Conservation (phyloP, 2,888 invertebrate species). For the Nasonovia ribisnigri region DNA sequence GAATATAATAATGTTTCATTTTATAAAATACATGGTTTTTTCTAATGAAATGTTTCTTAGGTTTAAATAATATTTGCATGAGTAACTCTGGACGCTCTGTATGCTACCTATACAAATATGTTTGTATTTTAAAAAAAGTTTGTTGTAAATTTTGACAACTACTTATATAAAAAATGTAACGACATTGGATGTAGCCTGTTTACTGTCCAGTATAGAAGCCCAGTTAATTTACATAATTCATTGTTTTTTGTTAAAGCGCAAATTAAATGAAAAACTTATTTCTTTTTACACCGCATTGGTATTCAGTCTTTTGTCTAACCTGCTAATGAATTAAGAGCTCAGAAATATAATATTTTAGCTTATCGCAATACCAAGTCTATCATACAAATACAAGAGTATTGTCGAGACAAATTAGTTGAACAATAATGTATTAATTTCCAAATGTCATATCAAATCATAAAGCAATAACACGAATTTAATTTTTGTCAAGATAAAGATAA, state of each 20-base stretch:
- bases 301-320: neutral
- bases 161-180: neutral
- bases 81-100: neutral
- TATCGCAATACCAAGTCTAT: neutral
- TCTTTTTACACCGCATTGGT: neutral
- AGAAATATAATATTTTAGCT: neutral
- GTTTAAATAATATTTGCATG: neutral
- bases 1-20: neutral
- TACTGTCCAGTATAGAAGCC: neutral
- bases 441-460: neutral
- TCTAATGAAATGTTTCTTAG: neutral
- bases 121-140: neutral
- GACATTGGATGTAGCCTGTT: neutral
- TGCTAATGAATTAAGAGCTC: neutral
- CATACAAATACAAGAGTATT: neutral
- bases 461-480: neutral
- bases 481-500: neutral
- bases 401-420: neutral
- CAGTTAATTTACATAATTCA: neutral
- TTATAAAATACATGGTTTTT: neutral
- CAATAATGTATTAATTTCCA: neutral
- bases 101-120: neutral
- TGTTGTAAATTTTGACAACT: neutral
- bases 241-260: neutral
- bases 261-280: neutral